Conservation (phyloP, 2,888 invertebrate species). For the Cryptocephalus moraei region DNA sequence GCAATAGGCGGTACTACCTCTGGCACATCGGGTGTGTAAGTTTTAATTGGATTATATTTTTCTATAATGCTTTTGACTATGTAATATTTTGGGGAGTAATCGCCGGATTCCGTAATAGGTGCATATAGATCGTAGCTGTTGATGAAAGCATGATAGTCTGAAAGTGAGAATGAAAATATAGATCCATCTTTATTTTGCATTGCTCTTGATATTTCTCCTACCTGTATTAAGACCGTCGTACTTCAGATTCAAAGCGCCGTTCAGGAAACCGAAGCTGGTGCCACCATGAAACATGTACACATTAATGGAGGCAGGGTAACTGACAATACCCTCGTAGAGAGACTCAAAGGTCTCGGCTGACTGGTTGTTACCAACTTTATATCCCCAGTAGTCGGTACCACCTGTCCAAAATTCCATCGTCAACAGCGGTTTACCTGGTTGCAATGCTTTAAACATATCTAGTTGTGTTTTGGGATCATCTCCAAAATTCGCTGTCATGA, state of each 20-base stretch:
- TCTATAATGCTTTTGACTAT: conserved; percentile 48
- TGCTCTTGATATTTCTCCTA: conserved; percentile 5
- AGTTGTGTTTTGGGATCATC: conserved; percentile 34
- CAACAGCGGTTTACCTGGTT: conserved; percentile 44
- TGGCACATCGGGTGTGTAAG: conserved; percentile 30
- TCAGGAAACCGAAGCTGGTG: conserved; percentile 65
- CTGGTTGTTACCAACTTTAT: conserved; percentile 24
- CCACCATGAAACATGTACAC: conserved; percentile 91
- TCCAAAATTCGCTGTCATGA: conserved; percentile 48
- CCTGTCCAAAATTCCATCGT: conserved; percentile 52
- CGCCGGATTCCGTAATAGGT: conserved; percentile 81
- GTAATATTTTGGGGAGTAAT: conserved; percentile 75
- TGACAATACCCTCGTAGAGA: conserved; percentile 24
- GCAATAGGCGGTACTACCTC: conserved; percentile 24
- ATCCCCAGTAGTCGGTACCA: conserved; percentile 51
- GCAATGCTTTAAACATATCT: conserved; percentile 33
- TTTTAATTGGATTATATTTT: conserved; percentile 28
- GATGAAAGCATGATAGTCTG: conserved; percentile 31
- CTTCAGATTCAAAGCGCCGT: conserved; percentile 17
- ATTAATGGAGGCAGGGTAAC: conserved; percentile 50
- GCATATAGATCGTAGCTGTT: conserved; percentile 60
- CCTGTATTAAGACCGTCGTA: conserved; percentile 11
- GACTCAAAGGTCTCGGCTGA: conserved; percentile 18
- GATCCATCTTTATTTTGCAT: neutral
- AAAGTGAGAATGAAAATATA: conserved; percentile 11